A percentile compares a stretch with the other conserved stretches of the same genome.
These are phyloP conservation scores for Sialis lutaria DNA, from an alignment of 2,888 invertebrate genomes.

Conservation along the genomic window DNA sequence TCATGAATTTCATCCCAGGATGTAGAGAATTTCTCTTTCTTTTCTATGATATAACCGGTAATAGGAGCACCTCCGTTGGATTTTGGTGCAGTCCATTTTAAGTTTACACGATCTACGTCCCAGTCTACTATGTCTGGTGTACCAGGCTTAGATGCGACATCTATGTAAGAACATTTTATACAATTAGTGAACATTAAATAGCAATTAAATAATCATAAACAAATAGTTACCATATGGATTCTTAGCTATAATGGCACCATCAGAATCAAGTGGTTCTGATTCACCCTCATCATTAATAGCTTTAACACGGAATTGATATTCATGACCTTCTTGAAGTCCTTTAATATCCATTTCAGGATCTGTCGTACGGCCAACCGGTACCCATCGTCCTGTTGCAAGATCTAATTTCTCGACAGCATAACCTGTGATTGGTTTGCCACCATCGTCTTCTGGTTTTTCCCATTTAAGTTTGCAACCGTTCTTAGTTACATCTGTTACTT, in stretches of 20 bases:
- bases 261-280: slow-evolving; percentile 87
- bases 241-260: slow-evolving; percentile 75
- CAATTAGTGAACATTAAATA: background rate
- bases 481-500: slow-evolving; percentile 77
- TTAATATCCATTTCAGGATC: slow-evolving; percentile 78
- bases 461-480: slow-evolving; percentile 79
- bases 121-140: slow-evolving; percentile 75
- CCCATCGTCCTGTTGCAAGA: slow-evolving; percentile 80
- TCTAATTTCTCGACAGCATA: slow-evolving; percentile 91
- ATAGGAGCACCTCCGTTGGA: slow-evolving; percentile 63
- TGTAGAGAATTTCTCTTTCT: slow-evolving; percentile 63
- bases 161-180: slow-evolving; percentile 21
- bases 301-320: slow-evolving; percentile 85
- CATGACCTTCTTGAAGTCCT: slow-evolving; percentile 79
- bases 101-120: slow-evolving; percentile 74
- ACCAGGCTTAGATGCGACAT: slow-evolving; percentile 73
- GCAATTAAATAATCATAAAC: background rate
- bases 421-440: slow-evolving; percentile 82
- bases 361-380: slow-evolving; percentile 74
- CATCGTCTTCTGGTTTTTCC: slow-evolving; percentile 90
- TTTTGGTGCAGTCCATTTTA: slow-evolving; percentile 69
- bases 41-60: slow-evolving; percentile 76
- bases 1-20: slow-evolving; percentile 67
- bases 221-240: slow-evolving; percentile 71
- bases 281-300: slow-evolving; percentile 92